A percentile compares a stretch with the other conserved stretches of the same genome.
phyloP scores from a whole-genome alignment of 1,140 invertebrate genomes.

The Brachionus koreanus region DNA sequence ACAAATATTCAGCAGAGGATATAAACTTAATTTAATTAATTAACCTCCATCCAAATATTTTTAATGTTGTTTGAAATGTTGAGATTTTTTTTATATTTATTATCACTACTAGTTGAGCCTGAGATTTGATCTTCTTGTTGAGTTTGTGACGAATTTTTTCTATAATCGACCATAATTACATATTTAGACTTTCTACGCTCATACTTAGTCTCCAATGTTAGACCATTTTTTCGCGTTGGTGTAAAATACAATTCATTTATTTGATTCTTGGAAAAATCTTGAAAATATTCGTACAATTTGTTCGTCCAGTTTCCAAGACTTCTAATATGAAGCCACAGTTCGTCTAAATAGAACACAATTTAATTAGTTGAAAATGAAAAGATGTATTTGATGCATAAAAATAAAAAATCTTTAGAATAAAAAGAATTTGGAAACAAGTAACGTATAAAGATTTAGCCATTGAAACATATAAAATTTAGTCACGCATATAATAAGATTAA shows the following conservation, averaged over 20 bases:
- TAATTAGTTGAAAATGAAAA: too few relatives aligned
- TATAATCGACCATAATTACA: slow-evolving; percentile 27
- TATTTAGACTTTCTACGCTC: slow-evolving; percentile 26
- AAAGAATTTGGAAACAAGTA: too few relatives aligned
- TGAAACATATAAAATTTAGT: too few relatives aligned
- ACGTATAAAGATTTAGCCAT: too few relatives aligned
- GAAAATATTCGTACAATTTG: slow-evolving; percentile 77
- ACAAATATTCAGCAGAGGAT: neutral
- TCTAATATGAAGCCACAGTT: slow-evolving; percentile 86
- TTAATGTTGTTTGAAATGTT: slow-evolving; percentile 21
- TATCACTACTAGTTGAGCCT: neutral
- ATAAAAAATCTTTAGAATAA: neutral
- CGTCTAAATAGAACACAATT: too few relatives aligned
- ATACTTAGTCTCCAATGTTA: slow-evolving; percentile 11
- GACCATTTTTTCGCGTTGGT: neutral
- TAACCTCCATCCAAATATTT: slow-evolving; percentile 37
- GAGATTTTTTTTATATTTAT: slow-evolving; percentile 11
- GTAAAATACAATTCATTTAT: neutral
- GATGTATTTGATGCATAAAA: too few relatives aligned
- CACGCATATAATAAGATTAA: too few relatives aligned
- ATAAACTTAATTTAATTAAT: neutral
- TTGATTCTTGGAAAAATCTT: slow-evolving; percentile 14
- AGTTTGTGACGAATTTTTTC: neutral
- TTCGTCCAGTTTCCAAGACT: slow-evolving; percentile 93
- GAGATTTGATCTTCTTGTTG: neutral